Evolutionary conservation across 2,113 vertebrate species (phyloP).

Genomic region (Scatophagus argus): DNA sequence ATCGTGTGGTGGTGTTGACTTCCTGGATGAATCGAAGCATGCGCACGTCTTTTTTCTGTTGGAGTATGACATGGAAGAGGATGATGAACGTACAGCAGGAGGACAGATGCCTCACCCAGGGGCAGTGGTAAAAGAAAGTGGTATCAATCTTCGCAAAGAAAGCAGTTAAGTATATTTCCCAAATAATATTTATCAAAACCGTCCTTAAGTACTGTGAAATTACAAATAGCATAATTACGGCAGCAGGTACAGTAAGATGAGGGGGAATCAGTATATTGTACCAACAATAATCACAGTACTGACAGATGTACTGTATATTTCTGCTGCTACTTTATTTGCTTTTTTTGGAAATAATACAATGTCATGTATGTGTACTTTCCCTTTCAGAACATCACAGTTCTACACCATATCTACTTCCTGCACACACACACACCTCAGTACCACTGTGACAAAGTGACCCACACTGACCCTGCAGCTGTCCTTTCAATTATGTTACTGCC

Average conservation of each 20-base stretch:
- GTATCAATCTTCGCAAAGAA: too few species aligned
- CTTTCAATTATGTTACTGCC: constrained; percentile 3
- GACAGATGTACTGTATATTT: background rate
- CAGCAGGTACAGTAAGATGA: background rate
- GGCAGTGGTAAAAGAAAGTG: too few species aligned
- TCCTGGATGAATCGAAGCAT: constrained; percentile 99
- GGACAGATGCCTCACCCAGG: too few species aligned
- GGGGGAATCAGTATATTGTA: background rate
- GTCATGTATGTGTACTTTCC: background rate
- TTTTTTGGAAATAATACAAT: background rate
- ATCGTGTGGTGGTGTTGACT: constrained; percentile 97
- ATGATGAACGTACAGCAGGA: background rate
- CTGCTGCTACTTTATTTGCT: background rate
- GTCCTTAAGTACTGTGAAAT: background rate
- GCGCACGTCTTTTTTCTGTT: constrained; percentile 94
- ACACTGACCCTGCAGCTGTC: constrained; percentile 1
- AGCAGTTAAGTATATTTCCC: too few species aligned
- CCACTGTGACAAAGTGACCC: background rate
- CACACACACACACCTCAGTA: background rate
- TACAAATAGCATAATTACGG: background rate
- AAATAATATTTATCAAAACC: too few species aligned
- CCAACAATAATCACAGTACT: background rate
- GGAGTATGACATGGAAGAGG: constrained; percentile 16
- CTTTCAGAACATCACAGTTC: background rate
- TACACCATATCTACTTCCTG: background rate